phyloP scores from a whole-genome alignment of 2,113 vertebrate genomes.

The Mionectes macconnelli region DNA sequence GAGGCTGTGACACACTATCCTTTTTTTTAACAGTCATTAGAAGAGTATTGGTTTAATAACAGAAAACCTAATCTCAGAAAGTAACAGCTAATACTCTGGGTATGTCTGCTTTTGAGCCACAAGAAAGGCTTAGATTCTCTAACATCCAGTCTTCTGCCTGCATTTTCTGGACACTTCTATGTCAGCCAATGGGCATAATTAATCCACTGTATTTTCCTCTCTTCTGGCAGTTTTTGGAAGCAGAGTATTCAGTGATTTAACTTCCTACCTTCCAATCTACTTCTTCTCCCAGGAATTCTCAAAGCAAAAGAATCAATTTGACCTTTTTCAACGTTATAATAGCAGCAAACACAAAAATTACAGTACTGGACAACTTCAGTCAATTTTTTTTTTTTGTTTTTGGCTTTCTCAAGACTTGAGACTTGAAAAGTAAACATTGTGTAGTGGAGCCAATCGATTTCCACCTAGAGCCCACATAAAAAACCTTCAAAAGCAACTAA shows the following conservation, averaged over 20 bases:
- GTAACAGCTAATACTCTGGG: not conserved
- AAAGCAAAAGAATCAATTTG: not conserved
- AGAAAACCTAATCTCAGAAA: not conserved
- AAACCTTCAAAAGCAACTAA: not conserved
- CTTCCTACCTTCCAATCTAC: not conserved
- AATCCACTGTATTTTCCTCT: not conserved
- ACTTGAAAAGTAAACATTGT: not conserved
- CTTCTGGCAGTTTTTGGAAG: not conserved
- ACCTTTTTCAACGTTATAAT: not conserved
- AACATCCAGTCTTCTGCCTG: not conserved
- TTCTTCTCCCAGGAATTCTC: not conserved
- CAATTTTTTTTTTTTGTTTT: constrained; percentile 10
- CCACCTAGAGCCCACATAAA: not conserved
- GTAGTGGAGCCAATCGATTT: fast-evolving
- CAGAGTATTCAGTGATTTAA: not conserved
- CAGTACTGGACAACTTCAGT: not conserved
- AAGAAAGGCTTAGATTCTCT: not conserved
- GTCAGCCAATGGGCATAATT: not conserved
- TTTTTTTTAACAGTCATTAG: not conserved
- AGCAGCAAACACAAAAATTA: constrained; percentile 27
- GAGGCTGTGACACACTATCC: not conserved
- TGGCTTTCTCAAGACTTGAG: not conserved
- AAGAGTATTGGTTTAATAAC: not conserved
- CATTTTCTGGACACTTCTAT: not conserved
- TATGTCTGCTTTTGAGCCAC: not conserved